Base-by-base conservation (phyloP, 2,797 vertebrate genomes). In the Orientallactaga sibirica region DNA sequence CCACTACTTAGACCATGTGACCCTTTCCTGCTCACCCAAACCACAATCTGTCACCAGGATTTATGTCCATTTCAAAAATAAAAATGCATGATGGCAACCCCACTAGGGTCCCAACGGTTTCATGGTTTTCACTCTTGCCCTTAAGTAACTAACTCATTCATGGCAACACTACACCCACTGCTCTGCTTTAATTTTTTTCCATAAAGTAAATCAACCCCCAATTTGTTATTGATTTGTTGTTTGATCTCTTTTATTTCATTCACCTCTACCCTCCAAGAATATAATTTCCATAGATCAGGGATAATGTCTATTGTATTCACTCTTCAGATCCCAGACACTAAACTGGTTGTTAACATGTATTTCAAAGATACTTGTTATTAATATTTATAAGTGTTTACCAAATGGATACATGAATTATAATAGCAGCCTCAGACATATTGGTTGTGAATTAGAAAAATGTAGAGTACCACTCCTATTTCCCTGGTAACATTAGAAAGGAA, bases 401-500 rank as follows among this genome's bases (percentile, higher is more conserved):
- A 85, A 70, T 24, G 4, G 41, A 81, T 29, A 11, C 67, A 78
- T 14, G 75, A 25, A 18, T 87, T 27, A 93, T n/a, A 79, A 88
- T 27, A 22, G 0, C 27, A 90, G 86, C 12, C n/a, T 87, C 55
- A 91, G 4, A 71, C 18, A 22, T 48, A 61, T 61, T 22, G 29
- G 52, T 64, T 82, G 37, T 24, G 85, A 92, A 71, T 70, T 43
- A 76, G 66, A 86, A 88, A 93, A 93, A 76, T n/a, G 48, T 62
- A 19, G 43, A 86, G 8, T 20, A 1, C 10, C 55, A 11, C 55
- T 58, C 55, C 55, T 58, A 58, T 58, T 58, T 58, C 55, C 55
- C 55, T 58, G 62, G 14, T 11, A 82, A 82, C 33, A 94, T 15
- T 19, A 43, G 27, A 41, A 85, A 91, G 52, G 29, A 33, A 84